Conservation (phyloP, 1,140 invertebrate genomes). For the Cyclargus thomasi region DNA sequence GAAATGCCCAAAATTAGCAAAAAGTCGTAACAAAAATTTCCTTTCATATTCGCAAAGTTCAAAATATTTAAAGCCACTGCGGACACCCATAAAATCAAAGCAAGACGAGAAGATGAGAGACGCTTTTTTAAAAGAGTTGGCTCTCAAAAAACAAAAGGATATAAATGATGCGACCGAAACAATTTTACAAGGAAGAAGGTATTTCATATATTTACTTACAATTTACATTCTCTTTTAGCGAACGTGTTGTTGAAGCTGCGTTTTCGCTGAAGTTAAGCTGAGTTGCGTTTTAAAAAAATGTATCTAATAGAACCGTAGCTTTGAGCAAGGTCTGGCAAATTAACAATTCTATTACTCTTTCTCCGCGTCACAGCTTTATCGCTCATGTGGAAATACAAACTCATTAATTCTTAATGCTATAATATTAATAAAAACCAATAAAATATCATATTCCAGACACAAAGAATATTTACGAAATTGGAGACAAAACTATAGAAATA, state of each 20-base stretch:
- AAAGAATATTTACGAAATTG: conserved; percentile 57
- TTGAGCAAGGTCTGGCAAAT: too few species aligned
- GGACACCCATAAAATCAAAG: conserved; percentile 31
- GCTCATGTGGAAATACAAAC: too few species aligned
- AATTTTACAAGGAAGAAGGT: conserved; percentile 65
- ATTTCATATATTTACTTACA: conserved; percentile 19
- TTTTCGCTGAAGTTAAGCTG: too few species aligned
- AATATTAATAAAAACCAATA: too few species aligned
- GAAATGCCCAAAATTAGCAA: conserved; percentile 59
- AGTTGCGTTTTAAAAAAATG: too few species aligned
- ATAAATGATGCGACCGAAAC: conserved; percentile 56
- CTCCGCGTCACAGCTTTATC: too few species aligned
- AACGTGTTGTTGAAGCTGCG: too few species aligned
- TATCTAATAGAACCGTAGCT: too few species aligned
- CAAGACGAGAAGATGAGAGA: conserved; percentile 52
- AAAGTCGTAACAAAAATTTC: conserved; percentile 43
- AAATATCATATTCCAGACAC: conserved; percentile 42
- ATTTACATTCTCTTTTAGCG: background rate
- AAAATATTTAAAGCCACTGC: conserved; percentile 51
- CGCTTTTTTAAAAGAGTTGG: conserved; percentile 48
- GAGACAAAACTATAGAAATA: conserved; percentile 53
- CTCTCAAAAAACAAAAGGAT: conserved; percentile 59
- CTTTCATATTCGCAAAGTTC: conserved; percentile 50
- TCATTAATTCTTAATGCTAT: background rate
- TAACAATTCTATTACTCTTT: too few species aligned